Evolutionary conservation across 2,113 vertebrate species (phyloP).

Genomic region (Anseranas semipalmata): DNA sequence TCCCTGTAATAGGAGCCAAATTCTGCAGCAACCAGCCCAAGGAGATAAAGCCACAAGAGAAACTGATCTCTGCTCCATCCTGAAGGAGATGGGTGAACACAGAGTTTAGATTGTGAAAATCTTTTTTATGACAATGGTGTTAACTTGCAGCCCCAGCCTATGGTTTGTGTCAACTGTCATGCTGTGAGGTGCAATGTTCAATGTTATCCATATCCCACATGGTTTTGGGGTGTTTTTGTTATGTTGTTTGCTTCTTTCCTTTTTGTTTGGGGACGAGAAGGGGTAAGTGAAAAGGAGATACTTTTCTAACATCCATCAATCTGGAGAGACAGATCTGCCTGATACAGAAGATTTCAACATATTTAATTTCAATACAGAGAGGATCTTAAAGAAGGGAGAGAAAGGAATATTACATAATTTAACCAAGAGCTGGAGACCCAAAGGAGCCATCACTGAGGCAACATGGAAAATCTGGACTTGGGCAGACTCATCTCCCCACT

Average conservation of each 20-base stretch:
- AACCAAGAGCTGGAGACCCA: background rate
- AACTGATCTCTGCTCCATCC: background rate
- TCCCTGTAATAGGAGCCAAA: background rate
- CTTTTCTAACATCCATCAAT: background rate
- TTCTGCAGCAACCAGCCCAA: background rate
- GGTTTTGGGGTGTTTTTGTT: background rate
- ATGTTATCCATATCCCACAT: rapidly evolving
- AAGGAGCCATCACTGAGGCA: background rate
- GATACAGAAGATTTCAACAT: rapidly evolving
- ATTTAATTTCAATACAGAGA: background rate
- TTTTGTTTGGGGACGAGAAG: background rate
- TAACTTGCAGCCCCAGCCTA: background rate
- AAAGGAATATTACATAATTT: background rate
- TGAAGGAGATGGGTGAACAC: background rate
- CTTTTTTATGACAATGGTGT: background rate
- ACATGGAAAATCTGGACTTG: background rate
- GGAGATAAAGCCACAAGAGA: background rate
- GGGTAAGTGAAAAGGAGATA: background rate
- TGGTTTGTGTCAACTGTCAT: background rate
- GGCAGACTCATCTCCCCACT: background rate
- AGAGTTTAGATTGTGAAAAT: background rate
- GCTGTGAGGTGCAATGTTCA: background rate
- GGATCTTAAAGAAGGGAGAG: background rate
- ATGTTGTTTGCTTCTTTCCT: background rate
- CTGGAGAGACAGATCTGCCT: background rate